phyloP scores from a whole-genome alignment of 2,797 vertebrate species.

The Phyllotis vaccarum region DNA sequence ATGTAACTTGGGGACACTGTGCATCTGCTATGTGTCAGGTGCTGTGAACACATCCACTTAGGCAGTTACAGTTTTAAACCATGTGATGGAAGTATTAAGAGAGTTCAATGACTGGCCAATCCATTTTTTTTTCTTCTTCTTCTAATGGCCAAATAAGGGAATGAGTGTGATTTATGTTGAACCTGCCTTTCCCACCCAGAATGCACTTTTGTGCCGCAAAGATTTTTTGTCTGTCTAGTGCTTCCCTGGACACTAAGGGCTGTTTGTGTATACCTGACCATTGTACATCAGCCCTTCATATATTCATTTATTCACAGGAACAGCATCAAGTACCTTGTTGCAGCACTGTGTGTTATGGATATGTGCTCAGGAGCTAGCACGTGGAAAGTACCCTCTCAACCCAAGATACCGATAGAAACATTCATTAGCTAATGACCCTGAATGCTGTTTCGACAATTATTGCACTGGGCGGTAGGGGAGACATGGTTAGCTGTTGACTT shows the following conservation, averaged over 20 bases:
- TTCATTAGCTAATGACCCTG: not conserved
- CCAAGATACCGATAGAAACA: not conserved
- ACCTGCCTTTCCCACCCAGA: not conserved
- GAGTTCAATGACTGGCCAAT: not conserved
- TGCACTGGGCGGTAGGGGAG: not conserved
- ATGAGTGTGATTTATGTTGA: not conserved
- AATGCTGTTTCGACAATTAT: not conserved
- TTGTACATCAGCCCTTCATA: not conserved
- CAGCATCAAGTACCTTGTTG: not conserved
- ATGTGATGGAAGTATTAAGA: not conserved
- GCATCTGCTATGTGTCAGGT: not conserved
- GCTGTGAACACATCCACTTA: not conserved
- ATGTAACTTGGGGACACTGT: not conserved
- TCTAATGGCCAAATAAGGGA: not conserved
- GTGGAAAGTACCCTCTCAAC: not conserved
- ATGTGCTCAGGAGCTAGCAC: not conserved
- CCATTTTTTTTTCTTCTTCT: not conserved
- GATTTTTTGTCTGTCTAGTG: not conserved
- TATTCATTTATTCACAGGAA: not conserved
- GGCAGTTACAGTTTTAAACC: not conserved
- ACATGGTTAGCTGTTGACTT: not conserved
- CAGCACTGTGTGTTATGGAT: rapidly evolving
- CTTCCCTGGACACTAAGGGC: not conserved
- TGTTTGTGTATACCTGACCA: rapidly evolving
- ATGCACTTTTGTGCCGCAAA: not conserved